phyloP scores from a whole-genome alignment of 2,113 vertebrate species.

The Catharus fuscescens region DNA sequence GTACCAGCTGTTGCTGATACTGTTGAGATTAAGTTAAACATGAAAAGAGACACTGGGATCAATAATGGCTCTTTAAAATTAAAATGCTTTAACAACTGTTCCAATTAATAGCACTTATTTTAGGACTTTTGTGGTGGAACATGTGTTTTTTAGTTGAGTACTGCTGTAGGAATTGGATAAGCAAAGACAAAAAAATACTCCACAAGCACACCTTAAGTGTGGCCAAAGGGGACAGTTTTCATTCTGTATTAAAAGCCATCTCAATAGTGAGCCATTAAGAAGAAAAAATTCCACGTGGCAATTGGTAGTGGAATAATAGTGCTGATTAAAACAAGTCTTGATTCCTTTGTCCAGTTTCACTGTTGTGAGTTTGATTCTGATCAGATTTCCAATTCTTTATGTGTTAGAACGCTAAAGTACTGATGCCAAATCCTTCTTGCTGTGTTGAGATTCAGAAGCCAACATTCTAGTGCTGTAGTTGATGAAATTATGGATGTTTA shows the following conservation, averaged over 20 bases:
- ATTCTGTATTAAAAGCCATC: neutral
- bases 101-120: neutral
- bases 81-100: conserved; percentile 3
- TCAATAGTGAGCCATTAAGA: neutral
- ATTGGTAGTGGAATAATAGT: neutral
- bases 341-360: neutral
- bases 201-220: neutral
- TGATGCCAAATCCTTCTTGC: neutral
- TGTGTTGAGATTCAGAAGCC: neutral
- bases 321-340: neutral
- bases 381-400: neutral
- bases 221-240: conserved; percentile 3
- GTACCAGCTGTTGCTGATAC: neutral
- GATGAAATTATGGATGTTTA: neutral
- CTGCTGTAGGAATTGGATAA: conserved; percentile 8
- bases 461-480: neutral
- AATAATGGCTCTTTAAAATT: neutral
- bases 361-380: neutral
- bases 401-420: neutral
- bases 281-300: neutral
- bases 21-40: neutral
- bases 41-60: neutral
- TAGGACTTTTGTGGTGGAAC: neutral
- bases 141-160: conserved; percentile 24
- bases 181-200: conserved; percentile 8